Conservation (phyloP, 2,888 invertebrate genomes). For the Lagria hirta region DNA sequence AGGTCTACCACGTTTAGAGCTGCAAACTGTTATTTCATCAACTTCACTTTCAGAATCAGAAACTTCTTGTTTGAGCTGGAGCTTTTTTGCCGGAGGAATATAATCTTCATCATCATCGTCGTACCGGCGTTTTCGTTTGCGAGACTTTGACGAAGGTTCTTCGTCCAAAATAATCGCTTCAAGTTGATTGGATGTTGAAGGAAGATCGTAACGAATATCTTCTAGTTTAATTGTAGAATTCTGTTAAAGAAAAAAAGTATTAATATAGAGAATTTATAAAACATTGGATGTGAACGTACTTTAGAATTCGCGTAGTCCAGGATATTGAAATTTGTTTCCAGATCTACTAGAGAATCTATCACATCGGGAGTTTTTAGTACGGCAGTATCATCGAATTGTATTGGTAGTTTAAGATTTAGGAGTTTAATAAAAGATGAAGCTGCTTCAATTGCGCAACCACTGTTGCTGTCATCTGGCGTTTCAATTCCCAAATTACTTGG, state of each 20-base stretch:
- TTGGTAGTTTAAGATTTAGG: constrained; percentile 30
- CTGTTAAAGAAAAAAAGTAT: constrained; percentile 33
- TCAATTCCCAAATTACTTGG: constrained; percentile 24
- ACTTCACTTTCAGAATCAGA: constrained; percentile 34
- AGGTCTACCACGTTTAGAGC: constrained; percentile 56
- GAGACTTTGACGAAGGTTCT: constrained; percentile 18
- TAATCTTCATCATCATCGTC: constrained; percentile 49
- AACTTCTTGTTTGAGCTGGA: constrained; percentile 12
- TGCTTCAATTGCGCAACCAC: constrained; percentile 9
- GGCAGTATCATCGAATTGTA: constrained; percentile 27
- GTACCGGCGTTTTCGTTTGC: constrained; percentile 31
- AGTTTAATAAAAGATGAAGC: constrained; percentile 5
- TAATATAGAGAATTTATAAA: neutral
- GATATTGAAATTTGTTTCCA: constrained; percentile 48
- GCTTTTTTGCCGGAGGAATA: constrained; percentile 40
- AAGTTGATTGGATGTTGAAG: constrained; percentile 16
- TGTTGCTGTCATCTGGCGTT: constrained; percentile 33
- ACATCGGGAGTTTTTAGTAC: constrained; percentile 53
- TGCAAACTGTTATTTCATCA: constrained; percentile 19
- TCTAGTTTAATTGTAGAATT: constrained; percentile 32
- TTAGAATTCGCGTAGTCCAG: constrained; percentile 47
- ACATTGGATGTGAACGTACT: constrained; percentile 30
- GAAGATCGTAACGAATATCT: constrained; percentile 21
- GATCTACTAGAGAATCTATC: constrained; percentile 49
- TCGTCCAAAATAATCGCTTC: constrained; percentile 1